Base-by-base conservation (phyloP, 2,888 invertebrate genomes). In the Caenorhabditis zanzibari region DNA sequence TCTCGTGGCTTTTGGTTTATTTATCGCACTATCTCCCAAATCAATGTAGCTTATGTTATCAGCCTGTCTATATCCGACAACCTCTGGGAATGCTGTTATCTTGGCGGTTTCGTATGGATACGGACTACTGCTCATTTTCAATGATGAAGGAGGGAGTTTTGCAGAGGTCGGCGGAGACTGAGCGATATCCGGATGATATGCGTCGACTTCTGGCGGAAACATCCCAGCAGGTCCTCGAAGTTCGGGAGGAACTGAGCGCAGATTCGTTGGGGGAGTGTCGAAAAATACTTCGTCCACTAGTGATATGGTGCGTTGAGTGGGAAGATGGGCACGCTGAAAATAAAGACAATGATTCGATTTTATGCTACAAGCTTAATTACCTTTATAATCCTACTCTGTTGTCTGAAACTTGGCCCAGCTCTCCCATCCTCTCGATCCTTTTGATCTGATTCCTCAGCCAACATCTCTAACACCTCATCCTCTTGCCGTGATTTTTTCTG, bases 121-220 rank as follows among this genome's bases (percentile, higher is more conserved):
- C 12, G 61, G 28, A 16, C 54, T 24, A 12, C 38, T n/a, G n/a
- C n/a, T 38, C 16, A 16, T 1, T 49, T 22, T 49, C 19, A 26
- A 16, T 12, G 47, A 38, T 4, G 61, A 2, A 28, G 64, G 10
- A 0, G 26, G 26, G 7, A 82, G 58, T 19, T 32, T 49, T 0
- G 82, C 76, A 12, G 82, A 82, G 0, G 72, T 73, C 0, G 82
- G 82, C 22, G 82, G 82, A 19, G 79, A 74, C 58, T 54, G 61
- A 2, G 74, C 79, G 19, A 79, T 69, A 24, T 83, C 82, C 9
- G 82, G 82, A 69, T 83, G 82, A 58, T 83, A 83, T 16, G 63
- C 49, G 41, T 82, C 82, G 16, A 82, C 28, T 72, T 82, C 76
- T 14, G 75, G 82, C 0, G 82, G 61, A 12, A 66, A 47, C 38